Evolutionary conservation across 35 echinoderm and acorn worm species (phyloP).

Genomic region (Anneissia japonica): DNA sequence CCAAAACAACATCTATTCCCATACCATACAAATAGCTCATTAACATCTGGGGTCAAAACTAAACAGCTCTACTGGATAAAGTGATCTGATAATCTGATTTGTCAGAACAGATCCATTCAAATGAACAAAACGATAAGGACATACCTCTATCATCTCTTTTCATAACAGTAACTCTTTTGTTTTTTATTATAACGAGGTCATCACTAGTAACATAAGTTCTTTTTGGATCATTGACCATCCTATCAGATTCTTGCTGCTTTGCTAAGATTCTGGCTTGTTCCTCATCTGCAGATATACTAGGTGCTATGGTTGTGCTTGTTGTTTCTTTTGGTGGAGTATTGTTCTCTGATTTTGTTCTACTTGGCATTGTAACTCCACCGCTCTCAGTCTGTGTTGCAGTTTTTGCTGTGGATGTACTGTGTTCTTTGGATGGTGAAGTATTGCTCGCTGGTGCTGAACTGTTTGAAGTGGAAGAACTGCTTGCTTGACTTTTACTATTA

Average conservation of each 20-base stretch:
- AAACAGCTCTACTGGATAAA: too few relatives aligned
- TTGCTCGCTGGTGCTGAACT: background rate
- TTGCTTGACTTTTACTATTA: background rate
- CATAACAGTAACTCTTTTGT: background rate
- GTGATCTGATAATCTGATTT: too few relatives aligned
- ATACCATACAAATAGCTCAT: too few relatives aligned
- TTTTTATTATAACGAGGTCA: background rate
- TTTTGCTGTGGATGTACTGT: background rate
- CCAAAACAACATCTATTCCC: too few relatives aligned
- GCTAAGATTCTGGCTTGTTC: background rate
- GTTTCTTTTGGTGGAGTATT: too few relatives aligned
- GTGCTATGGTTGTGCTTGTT: background rate
- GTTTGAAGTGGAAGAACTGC: background rate
- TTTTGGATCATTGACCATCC: background rate
- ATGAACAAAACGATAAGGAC: background rate
- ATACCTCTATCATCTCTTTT: background rate
- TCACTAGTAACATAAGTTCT: background rate
- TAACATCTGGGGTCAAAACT: too few relatives aligned
- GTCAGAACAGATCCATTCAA: too few relatives aligned
- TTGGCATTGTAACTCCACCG: background rate
- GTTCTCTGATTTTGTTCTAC: background rate
- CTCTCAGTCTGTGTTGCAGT: background rate
- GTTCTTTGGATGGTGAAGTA: background rate
- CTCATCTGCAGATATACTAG: background rate
- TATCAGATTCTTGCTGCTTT: background rate